Evolutionary conservation across 2,797 vertebrate species (phyloP), one percentile per base, ranked within the genome.

Genomic region (Cryptoprocta ferox): DNA sequence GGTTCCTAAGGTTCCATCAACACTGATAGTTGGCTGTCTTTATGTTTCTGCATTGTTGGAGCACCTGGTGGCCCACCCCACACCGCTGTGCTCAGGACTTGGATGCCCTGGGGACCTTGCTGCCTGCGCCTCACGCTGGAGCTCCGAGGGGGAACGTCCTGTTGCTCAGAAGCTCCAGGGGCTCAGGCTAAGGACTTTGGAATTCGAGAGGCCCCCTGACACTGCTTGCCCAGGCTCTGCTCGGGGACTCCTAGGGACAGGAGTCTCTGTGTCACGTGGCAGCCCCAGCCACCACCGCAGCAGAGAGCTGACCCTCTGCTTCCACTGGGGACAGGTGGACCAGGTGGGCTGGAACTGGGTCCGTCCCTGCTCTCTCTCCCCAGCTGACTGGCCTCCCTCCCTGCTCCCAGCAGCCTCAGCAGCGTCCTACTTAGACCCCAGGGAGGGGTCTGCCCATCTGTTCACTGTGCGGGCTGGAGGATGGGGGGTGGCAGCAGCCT

Each of bases 401-500:
- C 32, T 5, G 61, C 78, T 89, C 91, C 89, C 79, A 82, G 95
- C 84, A 96, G 87, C 75, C 30, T 39, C 88, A 81, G 94, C 90
- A 85, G 61, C 73, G 93, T 75, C 93, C 86, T 93, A 97, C 94
- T 97, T 97, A 97, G 89, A 50, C 86, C 66, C 80, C 14, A 28
- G 82, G 95, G 86, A 80, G 83, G 91, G 91, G 91, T 93, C 79
- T 71, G 86, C 75, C 95, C 95, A 93, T 94, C 98, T 97, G 95
- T 94, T 89, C 94, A 35, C 83, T 0, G 0, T 24, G 35, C 61
- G 30, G 75, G 68, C 32, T 42, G 48, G 86, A 76, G 65, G 45
- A 61, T 71, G 79, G 0, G 28, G 56, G 50, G 42, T 3, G 35
- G 71, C 73, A 28, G 84, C 59, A 32, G 56, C 35, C n/a, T 84